phyloP scores from a whole-genome alignment of 2,113 vertebrate species.

The Pogonocichla stellata region DNA sequence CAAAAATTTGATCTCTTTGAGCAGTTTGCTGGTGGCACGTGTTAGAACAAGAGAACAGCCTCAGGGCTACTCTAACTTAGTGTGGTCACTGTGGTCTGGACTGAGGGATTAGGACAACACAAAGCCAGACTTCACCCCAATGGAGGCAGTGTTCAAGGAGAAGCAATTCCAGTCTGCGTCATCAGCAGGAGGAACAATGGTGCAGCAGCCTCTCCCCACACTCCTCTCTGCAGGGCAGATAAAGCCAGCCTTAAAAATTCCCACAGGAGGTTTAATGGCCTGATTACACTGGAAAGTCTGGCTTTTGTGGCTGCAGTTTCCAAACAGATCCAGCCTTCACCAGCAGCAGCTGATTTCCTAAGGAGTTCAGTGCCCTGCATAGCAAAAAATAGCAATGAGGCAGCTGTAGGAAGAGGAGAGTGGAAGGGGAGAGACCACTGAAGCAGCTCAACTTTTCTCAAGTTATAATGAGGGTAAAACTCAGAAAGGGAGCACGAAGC shows the following conservation, averaged over 20 bases:
- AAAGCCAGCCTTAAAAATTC: neutral
- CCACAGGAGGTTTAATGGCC: neutral
- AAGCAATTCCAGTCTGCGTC: neutral
- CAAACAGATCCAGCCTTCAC: neutral
- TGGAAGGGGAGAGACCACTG: neutral
- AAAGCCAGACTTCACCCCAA: neutral
- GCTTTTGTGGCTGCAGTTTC: neutral
- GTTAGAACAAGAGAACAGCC: neutral
- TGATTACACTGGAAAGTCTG: neutral
- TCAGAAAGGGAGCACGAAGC: neutral
- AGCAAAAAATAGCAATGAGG: neutral
- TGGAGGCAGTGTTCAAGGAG: neutral
- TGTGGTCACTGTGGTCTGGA: slow-evolving; percentile 17
- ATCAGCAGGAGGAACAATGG: neutral
- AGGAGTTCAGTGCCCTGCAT: neutral
- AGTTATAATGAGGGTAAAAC: neutral
- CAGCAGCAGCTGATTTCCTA: neutral
- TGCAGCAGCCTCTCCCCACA: neutral
- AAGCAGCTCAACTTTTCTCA: neutral
- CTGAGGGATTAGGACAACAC: neutral
- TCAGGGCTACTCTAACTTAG: neutral
- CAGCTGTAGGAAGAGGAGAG: neutral
- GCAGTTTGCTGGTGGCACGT: neutral
- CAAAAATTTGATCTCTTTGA: neutral
- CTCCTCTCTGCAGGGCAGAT: neutral